Evolutionary conservation across 1,140 invertebrate species (phyloP).

Genomic region (Hermetia illucens): DNA sequence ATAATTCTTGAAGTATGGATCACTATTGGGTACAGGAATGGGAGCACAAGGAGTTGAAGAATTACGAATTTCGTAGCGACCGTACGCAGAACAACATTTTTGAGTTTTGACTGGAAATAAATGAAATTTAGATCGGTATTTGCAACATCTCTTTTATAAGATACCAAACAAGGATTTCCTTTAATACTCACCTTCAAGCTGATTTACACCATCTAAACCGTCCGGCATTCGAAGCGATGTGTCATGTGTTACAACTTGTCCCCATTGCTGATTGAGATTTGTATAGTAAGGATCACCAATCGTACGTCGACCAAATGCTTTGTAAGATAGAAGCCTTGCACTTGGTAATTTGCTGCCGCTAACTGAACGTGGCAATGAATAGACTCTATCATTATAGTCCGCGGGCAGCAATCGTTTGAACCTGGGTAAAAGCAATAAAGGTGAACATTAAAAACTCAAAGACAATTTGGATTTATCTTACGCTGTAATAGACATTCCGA

Average conservation of each 20-base stretch:
- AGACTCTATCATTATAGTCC: conserved; percentile 60
- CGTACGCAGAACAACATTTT: conserved; percentile 1
- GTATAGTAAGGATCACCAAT: conserved; percentile 51
- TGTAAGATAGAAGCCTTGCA: conserved; percentile 52
- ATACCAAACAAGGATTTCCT: conserved; percentile 49
- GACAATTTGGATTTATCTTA: conserved; percentile 17
- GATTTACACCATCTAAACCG: too few species aligned
- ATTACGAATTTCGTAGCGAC: conserved; percentile 25
- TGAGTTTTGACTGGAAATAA: not conserved
- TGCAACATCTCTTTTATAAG: too few species aligned
- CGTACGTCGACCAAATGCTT: conserved; percentile 48
- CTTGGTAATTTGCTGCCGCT: conserved; percentile 46
- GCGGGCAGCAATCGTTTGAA: conserved; percentile 63
- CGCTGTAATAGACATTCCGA: conserved; percentile 57
- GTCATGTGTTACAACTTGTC: conserved; percentile 76
- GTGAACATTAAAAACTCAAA: too few species aligned
- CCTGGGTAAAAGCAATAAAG: conserved; percentile 18
- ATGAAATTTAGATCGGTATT: too few species aligned
- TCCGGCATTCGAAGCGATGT: too few species aligned
- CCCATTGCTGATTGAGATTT: conserved; percentile 66
- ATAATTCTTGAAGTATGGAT: conserved; percentile 56
- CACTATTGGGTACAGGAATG: conserved; percentile 63
- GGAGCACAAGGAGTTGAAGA: conserved; percentile 52
- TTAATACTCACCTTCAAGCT: conserved; percentile 48
- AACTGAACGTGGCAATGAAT: conserved; percentile 38